These are phyloP conservation scores for Macropis europaea DNA, from an alignment of 2,888 invertebrate genomes.

Conservation along the genomic window DNA sequence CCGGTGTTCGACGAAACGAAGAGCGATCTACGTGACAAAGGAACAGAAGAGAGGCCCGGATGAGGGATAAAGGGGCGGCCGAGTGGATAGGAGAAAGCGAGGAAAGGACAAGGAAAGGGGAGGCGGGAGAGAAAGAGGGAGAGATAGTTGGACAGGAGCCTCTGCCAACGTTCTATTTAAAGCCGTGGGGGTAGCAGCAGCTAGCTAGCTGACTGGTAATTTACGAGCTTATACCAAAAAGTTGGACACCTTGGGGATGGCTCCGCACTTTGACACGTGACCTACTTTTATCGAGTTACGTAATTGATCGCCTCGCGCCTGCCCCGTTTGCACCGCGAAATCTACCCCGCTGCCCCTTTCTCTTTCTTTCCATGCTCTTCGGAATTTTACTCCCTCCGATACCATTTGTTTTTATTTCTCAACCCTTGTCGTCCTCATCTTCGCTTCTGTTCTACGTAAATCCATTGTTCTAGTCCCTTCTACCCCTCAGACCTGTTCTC, in stretches of 20 bases:
- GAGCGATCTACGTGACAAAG: slow-evolving; percentile 49
- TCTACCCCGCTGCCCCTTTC: slow-evolving; percentile 33
- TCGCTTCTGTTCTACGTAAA: neutral
- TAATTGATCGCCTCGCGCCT: slow-evolving; percentile 74
- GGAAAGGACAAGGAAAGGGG: slow-evolving; percentile 17
- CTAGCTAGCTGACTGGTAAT: slow-evolving; percentile 73
- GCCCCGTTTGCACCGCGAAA: slow-evolving; percentile 52
- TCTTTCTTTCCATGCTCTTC: slow-evolving; percentile 24
- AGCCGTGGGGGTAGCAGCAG: slow-evolving; percentile 70
- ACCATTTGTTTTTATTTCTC: slow-evolving; percentile 2
- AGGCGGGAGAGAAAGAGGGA: slow-evolving; percentile 6
- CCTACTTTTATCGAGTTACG: slow-evolving; percentile 77
- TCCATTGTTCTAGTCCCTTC: neutral
- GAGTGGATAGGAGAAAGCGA: slow-evolving; percentile 28
- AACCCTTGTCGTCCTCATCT: neutral
- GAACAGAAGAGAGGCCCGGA: slow-evolving; percentile 9
- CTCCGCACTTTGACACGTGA: slow-evolving; percentile 78
- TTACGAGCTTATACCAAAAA: slow-evolving; percentile 76
- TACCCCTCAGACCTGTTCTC: neutral
- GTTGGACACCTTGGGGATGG: slow-evolving; percentile 76
- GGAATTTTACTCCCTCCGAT: slow-evolving; percentile 9
- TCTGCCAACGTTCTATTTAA: slow-evolving; percentile 78
- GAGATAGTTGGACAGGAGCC: slow-evolving; percentile 62
- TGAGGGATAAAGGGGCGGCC: slow-evolving; percentile 16
- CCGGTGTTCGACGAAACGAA: slow-evolving; percentile 36